Evolutionary conservation across 2,888 invertebrate species (phyloP), one percentile per base, ranked within the genome.

Genomic region (Empis livida): DNA sequence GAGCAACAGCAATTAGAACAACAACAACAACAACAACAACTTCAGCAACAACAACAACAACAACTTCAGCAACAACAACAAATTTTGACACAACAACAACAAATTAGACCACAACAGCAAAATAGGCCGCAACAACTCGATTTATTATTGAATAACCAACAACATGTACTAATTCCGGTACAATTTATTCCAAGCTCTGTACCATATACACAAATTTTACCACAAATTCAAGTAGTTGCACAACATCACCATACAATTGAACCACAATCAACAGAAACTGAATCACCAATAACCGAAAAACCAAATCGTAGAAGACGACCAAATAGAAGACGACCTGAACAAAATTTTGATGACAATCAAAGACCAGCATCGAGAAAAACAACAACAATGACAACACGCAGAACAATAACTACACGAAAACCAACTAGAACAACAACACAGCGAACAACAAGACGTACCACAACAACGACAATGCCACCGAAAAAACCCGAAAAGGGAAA

Each of bases 211-310:
- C 20, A 41, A 23, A 14, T 41, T 41, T 13, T 15, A 14, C 41
- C 41, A n/a, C 41, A 41, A 41, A 37, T 51, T 10, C 49, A 49
- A 41, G 46, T 51, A 5, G 42, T 51, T 11, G 51, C 51, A 16
- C 49, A 51, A 23, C 51, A 51, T 20, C 49, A 49, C 2, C 51
- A 51, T 31, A 51, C 46, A 9, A 45, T 51, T 20, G 15, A 47
- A 35, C 47, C 44, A 3, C 38, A 27, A 39, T 2, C 10, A 16
- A 15, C n/a, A 6, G 10, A 11, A 10, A 8, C 13, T 17, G 11
- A 4, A 37, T 15, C 11, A 37, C 15, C 32, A 37, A 37, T 15
- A 37, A 35, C 15, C 17, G 13, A 5, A 38, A 37, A 42, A 27
- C 23, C 20, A n/a, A 42, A 42, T 23, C 23, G 20, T 30, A 16